phyloP scores from a whole-genome alignment of 2,797 vertebrate species.

The Pitangus sulphuratus region DNA sequence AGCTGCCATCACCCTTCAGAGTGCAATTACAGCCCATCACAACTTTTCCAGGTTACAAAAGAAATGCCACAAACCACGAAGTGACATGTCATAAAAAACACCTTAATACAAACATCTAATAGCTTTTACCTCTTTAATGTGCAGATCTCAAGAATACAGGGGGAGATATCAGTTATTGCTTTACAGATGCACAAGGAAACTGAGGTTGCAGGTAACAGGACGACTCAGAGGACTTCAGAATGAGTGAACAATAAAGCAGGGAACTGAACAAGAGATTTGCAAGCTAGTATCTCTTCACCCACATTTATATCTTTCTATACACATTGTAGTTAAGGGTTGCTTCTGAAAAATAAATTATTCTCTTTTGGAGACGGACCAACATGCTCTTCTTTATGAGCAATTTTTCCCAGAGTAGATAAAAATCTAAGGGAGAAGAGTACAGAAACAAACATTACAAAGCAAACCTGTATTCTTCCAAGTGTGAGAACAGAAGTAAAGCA shows the following conservation, averaged over 20 bases:
- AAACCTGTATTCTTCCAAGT: neutral
- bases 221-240: neutral
- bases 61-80: neutral
- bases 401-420: neutral
- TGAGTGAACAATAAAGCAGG: neutral
- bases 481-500: neutral
- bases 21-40: neutral
- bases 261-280: neutral
- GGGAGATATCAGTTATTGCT: neutral
- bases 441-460: neutral
- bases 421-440: neutral
- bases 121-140: neutral
- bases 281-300: neutral
- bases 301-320: neutral
- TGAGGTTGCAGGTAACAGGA: neutral
- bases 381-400: neutral
- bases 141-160: accelerated
- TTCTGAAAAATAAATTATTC: neutral
- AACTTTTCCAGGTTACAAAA: neutral
- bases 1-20: neutral
- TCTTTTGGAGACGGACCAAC: neutral
- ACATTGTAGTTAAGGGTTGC: neutral
- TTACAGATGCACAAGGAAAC: neutral
- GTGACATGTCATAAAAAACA: neutral
- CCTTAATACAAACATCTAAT: neutral